These are phyloP conservation scores for Cyclophora albipunctata DNA, from an alignment of 2,888 invertebrate genomes.

Conservation along the genomic window DNA sequence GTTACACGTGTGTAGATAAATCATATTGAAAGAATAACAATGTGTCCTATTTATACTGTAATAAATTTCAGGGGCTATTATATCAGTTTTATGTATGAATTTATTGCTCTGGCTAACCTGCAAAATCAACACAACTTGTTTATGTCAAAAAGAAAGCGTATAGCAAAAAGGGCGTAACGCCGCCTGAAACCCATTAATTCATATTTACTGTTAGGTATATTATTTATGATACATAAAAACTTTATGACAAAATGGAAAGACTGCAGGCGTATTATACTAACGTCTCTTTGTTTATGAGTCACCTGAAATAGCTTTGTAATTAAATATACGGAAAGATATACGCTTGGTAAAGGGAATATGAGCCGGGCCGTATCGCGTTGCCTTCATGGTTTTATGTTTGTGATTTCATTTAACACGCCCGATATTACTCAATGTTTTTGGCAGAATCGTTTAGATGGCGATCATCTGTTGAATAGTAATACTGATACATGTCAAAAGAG, in stretches of 20 bases:
- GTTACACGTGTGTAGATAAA: background rate
- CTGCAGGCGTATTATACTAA: conserved; percentile 48
- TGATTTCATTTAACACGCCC: no score
- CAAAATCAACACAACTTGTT: conserved; percentile 41
- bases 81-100: conserved; percentile 32
- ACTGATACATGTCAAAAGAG: no score
- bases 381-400: background rate
- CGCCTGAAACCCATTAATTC: conserved; percentile 64
- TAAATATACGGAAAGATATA: conserved; percentile 43
- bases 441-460: no score
- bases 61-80: conserved; percentile 32
- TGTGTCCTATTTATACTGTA: conserved; percentile 12
- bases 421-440: no score
- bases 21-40: conserved; percentile 11
- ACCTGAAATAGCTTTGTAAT: conserved; percentile 59
- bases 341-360: conserved; percentile 39
- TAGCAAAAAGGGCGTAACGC: conserved; percentile 40
- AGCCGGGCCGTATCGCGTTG: background rate
- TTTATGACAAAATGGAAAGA: conserved; percentile 63
- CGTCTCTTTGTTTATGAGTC: conserved; percentile 53
- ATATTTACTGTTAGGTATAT: conserved; percentile 54
- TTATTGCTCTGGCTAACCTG: conserved; percentile 33
- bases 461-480: no score
- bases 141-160: conserved; percentile 37
- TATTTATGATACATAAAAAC: conserved; percentile 71